A percentile compares a stretch with the other conserved stretches of the same genome.
These are phyloP conservation scores for Sturnira hondurensis DNA, from an alignment of 2,113 vertebrate species.

Conservation along the genomic window DNA sequence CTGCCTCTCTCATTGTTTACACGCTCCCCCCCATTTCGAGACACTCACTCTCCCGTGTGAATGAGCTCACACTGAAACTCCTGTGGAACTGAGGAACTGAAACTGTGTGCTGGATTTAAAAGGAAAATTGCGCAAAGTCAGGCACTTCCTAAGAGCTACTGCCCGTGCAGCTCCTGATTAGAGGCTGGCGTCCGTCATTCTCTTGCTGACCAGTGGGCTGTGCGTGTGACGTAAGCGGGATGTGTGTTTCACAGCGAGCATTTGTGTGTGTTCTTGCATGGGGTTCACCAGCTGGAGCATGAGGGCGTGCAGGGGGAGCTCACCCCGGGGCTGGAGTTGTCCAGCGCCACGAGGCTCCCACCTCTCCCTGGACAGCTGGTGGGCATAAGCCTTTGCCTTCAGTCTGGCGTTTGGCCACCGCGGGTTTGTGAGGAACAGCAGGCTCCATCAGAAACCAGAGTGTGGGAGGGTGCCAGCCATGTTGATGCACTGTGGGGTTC, in stretches of 20 bases:
- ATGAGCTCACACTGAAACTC: slow-evolving; percentile 16
- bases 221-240: neutral
- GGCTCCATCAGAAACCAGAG: neutral
- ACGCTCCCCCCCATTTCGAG: neutral
- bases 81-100: neutral
- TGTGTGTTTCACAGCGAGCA: neutral
- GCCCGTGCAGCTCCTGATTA: neutral
- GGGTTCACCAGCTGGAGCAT: neutral
- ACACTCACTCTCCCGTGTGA: fast-evolving
- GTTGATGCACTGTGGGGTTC: too few species aligned
- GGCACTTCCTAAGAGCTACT: neutral
- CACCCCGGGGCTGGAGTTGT: neutral
- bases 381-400: neutral
- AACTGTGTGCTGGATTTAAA: neutral
- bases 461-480: neutral
- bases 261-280: neutral
- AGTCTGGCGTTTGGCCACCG: neutral
- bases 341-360: neutral
- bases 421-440: neutral
- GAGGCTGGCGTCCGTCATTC: neutral
- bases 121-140: neutral
- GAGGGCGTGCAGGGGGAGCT: neutral
- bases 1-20: neutral
- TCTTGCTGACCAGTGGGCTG: too few species aligned
- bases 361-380: neutral